A percentile compares a stretch with the other conserved stretches of the same genome.
phyloP scores from a whole-genome alignment of 1,140 invertebrate genomes.

The Calliopsis andreniformis region DNA sequence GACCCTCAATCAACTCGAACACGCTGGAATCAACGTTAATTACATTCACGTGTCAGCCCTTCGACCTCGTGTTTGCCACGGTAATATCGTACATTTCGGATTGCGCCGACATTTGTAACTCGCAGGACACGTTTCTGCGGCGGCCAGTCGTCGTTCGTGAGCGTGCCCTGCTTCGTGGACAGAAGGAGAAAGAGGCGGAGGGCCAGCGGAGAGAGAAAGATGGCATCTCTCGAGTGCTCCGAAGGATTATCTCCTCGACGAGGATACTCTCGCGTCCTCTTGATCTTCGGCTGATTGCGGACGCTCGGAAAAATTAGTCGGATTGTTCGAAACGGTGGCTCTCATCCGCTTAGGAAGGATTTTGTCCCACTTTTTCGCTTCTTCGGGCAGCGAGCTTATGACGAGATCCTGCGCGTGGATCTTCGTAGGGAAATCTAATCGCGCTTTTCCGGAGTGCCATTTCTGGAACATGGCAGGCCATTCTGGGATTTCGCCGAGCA shows the following conservation, averaged over 20 bases:
- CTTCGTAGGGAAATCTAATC: neutral
- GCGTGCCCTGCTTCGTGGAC: neutral
- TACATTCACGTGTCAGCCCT: constrained; percentile 29
- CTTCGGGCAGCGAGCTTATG: neutral
- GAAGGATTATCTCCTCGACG: constrained; percentile 56
- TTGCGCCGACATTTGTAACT: constrained; percentile 12
- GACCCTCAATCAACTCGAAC: constrained; percentile 29
- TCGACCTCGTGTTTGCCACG: constrained; percentile 1
- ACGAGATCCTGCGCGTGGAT: constrained; percentile 10
- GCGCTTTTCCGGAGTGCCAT: neutral
- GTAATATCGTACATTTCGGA: constrained; percentile 17
- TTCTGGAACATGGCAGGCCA: too few relatives aligned
- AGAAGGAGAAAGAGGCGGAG: neutral
- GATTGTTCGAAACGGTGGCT: constrained; percentile 53
- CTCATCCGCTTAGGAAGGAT: constrained; percentile 51
- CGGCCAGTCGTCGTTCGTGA: neutral
- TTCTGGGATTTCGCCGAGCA: too few relatives aligned
- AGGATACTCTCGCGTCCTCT: constrained; percentile 39
- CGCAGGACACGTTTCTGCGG: constrained; percentile 17
- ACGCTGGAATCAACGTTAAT: constrained; percentile 29
- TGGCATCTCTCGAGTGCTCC: constrained; percentile 54
- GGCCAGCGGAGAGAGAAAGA: constrained; percentile 25
- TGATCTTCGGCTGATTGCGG: constrained; percentile 40
- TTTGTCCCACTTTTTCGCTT: constrained; percentile 27
- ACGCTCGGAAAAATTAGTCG: constrained; percentile 59